Percentiles rank a stretch among this genome's conserved stretches.
These are phyloP conservation scores for Abramis brama DNA, from an alignment of 2,113 vertebrate genomes.

Conservation along the genomic window DNA sequence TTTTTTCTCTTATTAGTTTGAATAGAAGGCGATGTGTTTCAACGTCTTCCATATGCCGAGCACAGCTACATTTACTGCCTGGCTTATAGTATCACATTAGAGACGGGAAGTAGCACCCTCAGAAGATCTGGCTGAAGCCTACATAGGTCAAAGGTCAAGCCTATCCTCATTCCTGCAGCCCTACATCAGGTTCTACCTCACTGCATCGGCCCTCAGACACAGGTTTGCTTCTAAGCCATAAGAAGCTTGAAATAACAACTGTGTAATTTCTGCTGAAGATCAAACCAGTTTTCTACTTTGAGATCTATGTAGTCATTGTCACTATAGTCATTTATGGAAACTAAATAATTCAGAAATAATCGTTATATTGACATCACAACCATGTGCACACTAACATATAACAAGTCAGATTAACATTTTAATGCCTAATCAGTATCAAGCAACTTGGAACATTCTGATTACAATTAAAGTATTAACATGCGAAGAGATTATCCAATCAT, in stretches of 20 bases:
- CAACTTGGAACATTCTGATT: not conserved
- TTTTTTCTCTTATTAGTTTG: slow-evolving; percentile 22
- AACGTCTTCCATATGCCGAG: slow-evolving; percentile 49
- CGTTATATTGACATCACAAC: not conserved
- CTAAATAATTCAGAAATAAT: not conserved
- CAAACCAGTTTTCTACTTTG: not conserved
- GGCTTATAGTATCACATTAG: slow-evolving; percentile 38
- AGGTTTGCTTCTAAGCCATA: slow-evolving; percentile 22
- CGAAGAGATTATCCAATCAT: not conserved
- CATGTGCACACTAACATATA: not conserved
- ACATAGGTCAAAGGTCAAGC: slow-evolving; percentile 57
- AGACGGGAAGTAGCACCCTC: slow-evolving; percentile 57
- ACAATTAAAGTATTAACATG: not conserved
- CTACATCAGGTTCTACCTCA: slow-evolving; percentile 1
- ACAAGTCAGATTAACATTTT: not conserved
- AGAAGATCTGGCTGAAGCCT: slow-evolving; percentile 18
- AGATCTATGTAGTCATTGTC: not conserved
- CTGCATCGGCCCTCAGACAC: not conserved
- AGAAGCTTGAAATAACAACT: not conserved
- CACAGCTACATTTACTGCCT: slow-evolving; percentile 13
- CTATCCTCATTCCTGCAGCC: slow-evolving; percentile 50
- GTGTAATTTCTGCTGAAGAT: not conserved
- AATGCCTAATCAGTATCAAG: not conserved
- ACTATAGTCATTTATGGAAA: no score
- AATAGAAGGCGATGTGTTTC: slow-evolving; percentile 31